These are phyloP conservation scores for Dipodomys merriami DNA, from an alignment of 2,113 vertebrate species.

Conservation along the genomic window DNA sequence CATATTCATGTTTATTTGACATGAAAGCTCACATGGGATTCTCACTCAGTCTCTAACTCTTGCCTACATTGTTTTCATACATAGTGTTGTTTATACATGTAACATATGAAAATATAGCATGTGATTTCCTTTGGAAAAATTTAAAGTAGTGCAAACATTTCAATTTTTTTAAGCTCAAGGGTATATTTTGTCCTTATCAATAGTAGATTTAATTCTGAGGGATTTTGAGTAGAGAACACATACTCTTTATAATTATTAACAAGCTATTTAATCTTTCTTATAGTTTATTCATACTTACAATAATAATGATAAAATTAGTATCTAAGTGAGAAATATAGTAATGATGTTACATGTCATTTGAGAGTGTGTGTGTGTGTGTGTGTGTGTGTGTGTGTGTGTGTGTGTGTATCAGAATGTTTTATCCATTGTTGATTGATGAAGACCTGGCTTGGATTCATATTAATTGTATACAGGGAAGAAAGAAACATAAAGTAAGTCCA, in stretches of 20 bases:
- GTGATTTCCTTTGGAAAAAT: slow-evolving; percentile 15
- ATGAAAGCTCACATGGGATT: too few species aligned
- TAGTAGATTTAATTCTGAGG: background rate
- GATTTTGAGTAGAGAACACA: background rate
- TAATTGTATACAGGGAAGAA: background rate
- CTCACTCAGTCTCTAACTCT: background rate
- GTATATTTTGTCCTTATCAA: background rate
- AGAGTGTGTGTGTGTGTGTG: too few species aligned
- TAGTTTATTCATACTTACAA: background rate
- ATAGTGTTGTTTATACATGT: too few species aligned
- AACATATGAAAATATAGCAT: background rate
- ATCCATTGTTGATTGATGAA: too few species aligned
- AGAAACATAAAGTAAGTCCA: background rate
- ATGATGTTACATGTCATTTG: background rate
- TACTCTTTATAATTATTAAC: slow-evolving; percentile 7
- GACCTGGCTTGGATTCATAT: background rate
- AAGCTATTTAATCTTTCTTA: background rate
- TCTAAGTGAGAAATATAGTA: background rate
- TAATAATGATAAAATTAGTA: background rate
- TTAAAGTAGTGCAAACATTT: background rate
- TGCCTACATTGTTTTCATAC: slow-evolving; percentile 1
- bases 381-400: too few species aligned
- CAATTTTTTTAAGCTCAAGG: background rate
- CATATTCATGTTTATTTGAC: background rate
- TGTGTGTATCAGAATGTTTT: too few species aligned